These are phyloP conservation scores for Triplophysa tibetana DNA, from an alignment of 2,113 vertebrate genomes.

Conservation along the genomic window DNA sequence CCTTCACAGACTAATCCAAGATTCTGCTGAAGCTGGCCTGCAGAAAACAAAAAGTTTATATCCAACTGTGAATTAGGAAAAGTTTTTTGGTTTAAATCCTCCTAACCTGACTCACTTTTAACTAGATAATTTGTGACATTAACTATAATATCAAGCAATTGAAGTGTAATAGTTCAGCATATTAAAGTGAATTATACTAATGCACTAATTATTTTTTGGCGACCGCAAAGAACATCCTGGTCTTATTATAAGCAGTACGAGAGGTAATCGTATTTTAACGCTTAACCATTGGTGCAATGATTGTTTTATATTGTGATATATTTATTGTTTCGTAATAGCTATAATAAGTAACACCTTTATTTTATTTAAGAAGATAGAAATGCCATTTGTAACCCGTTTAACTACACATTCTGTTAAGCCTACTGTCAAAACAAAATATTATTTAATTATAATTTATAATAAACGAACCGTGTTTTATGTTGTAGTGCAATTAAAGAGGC, in stretches of 20 bases:
- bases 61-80: not conserved
- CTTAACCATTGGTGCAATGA: not conserved
- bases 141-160: not conserved
- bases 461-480: not conserved
- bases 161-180: not conserved
- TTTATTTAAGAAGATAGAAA: too few species aligned
- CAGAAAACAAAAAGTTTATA: not conserved
- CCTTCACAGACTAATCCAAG: slow-evolving; percentile 6
- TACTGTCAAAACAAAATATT: not conserved
- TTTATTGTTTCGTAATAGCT: not conserved
- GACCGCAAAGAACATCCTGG: not conserved
- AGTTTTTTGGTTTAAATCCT: not conserved
- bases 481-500: not conserved
- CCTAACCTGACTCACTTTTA: not conserved
- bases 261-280: not conserved
- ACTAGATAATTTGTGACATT: not conserved
- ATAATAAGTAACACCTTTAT: not conserved
- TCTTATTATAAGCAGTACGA: not conserved
- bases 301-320: not conserved
- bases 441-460: not conserved
- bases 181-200: not conserved
- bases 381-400: too few species aligned
- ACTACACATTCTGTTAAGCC: not conserved
- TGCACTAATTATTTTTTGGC: not conserved
- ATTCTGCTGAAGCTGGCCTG: not conserved